Evolutionary conservation across 2,888 invertebrate species (phyloP).

Genomic region (Leistus spinibarbis): DNA sequence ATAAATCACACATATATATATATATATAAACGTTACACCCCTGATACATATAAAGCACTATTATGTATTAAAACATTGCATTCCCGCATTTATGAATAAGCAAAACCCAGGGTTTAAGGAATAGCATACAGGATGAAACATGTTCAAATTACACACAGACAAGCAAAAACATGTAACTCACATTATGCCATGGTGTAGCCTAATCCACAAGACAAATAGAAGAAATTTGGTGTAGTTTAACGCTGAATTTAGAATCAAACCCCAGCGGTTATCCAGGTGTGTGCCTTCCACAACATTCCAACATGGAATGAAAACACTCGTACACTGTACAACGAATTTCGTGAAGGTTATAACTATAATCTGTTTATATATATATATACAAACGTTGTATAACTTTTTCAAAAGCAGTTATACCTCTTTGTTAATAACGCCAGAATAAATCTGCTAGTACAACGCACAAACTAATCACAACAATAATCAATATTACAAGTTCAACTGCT

Average conservation of each 20-base stretch:
- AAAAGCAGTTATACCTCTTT: background rate
- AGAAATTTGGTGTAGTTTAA: too few species aligned
- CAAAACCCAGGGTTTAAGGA: too few species aligned
- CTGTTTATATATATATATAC: background rate
- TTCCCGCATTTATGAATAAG: too few species aligned
- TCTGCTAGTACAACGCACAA: slow-evolving; percentile 23
- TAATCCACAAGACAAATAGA: background rate
- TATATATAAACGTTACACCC: too few species aligned
- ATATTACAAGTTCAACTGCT: slow-evolving; percentile 37
- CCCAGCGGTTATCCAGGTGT: background rate
- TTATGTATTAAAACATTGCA: too few species aligned
- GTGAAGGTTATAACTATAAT: background rate
- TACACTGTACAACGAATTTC: background rate
- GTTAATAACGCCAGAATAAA: slow-evolving; percentile 8
- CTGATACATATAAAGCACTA: too few species aligned
- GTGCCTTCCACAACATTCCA: background rate
- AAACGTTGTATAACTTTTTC: too few species aligned
- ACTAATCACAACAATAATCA: slow-evolving; percentile 40
- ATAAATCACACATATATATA: too few species aligned
- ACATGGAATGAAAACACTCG: background rate
- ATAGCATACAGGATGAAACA: background rate
- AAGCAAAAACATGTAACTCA: background rate
- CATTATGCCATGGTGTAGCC: background rate
- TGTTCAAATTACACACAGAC: background rate
- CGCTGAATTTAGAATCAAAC: background rate